A percentile compares a stretch with the other conserved stretches of the same genome.
phyloP scores from a whole-genome alignment of 2,888 invertebrate genomes.

The Tipula confusa region DNA sequence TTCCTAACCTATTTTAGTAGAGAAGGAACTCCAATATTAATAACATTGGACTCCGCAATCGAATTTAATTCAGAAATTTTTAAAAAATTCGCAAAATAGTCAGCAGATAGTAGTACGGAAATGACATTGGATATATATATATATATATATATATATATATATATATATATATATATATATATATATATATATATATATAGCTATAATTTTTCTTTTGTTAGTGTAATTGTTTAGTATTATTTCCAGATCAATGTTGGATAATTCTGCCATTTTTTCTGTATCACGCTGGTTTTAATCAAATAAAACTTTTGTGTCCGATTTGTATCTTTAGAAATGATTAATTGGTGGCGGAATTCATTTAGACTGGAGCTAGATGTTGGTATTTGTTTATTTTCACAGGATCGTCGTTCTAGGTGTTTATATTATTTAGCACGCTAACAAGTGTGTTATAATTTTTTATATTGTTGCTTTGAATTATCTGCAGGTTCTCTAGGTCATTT shows the following conservation, averaged over 20 bases:
- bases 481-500: not conserved
- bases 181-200: too few relatives aligned
- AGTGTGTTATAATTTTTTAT: not conserved
- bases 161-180: too few relatives aligned
- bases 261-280: not conserved
- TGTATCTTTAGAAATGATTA: not conserved
- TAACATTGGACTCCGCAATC: conserved; percentile 32
- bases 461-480: not conserved
- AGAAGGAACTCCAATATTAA: conserved; percentile 33
- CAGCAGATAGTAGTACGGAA: too few relatives aligned
- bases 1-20: conserved; percentile 31
- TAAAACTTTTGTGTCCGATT: not conserved
- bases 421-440: not conserved
- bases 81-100: not conserved
- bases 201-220: too few relatives aligned
- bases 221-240: too few relatives aligned
- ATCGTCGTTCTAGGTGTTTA: not conserved
- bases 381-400: not conserved
- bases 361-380: not conserved
- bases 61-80: not conserved
- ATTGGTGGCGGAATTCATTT: not conserved
- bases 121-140: too few relatives aligned
- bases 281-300: not conserved
- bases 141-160: too few relatives aligned
- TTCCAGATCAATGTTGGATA: too few relatives aligned